Conservation (phyloP, 2,113 vertebrate species). For the Pholis gunnellus region DNA sequence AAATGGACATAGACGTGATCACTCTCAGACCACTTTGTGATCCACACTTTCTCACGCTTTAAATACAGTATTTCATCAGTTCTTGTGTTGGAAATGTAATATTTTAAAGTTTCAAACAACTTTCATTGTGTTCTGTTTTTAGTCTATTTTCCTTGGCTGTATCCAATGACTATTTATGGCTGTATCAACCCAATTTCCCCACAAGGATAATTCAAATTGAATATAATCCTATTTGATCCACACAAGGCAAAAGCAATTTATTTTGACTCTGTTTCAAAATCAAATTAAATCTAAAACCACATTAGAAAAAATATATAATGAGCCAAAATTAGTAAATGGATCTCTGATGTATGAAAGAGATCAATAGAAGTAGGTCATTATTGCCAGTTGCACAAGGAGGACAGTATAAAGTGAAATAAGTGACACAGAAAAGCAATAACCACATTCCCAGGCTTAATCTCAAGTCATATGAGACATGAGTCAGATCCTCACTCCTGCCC, state of each 20-base stretch:
- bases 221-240: slow-evolving; percentile 16
- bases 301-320: slow-evolving; percentile 6
- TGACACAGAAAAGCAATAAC: slow-evolving; percentile 56
- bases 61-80: not conserved
- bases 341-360: slow-evolving; percentile 17
- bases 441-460: slow-evolving; percentile 62
- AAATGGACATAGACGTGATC: not conserved
- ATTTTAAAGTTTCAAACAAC: not conserved
- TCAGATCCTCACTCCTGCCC: slow-evolving; percentile 63
- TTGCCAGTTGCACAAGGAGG: slow-evolving; percentile 25
- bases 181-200: slow-evolving; percentile 2
- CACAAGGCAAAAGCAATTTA: not conserved
- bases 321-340: slow-evolving; percentile 18
- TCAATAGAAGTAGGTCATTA: slow-evolving; percentile 18
- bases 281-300: slow-evolving; percentile 12
- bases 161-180: slow-evolving; percentile 16
- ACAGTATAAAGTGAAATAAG: slow-evolving; percentile 30
- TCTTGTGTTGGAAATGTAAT: not conserved
- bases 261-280: slow-evolving; percentile 16
- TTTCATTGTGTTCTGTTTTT: not conserved
- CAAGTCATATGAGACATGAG: slow-evolving; percentile 69
- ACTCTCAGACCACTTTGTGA: not conserved
- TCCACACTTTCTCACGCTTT: not conserved
- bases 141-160: not conserved
- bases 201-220: slow-evolving; percentile 15